A percentile compares a stretch with the other conserved stretches of the same genome.
Evolutionary conservation across 2,797 vertebrate genomes (phyloP).

Genomic region (Esox masquinongy): DNA sequence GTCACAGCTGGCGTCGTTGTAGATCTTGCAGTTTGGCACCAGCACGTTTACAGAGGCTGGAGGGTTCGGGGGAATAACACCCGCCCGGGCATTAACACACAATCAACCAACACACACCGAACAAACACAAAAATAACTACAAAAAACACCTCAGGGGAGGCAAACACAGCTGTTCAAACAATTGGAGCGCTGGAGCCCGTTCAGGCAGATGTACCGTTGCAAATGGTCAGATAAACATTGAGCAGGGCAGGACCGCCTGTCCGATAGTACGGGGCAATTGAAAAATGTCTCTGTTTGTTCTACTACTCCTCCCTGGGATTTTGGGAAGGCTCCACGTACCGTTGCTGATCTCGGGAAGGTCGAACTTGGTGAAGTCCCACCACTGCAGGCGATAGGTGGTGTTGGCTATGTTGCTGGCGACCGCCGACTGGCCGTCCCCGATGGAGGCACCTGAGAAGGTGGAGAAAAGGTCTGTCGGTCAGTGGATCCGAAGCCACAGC

Average conservation of each 20-base stretch:
- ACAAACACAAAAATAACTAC: background rate
- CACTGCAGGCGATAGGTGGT: slow-evolving; percentile 98
- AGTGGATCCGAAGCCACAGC: background rate
- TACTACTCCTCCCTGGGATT: background rate
- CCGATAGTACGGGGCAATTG: background rate
- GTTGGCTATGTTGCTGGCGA: slow-evolving; percentile 98
- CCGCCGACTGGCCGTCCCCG: slow-evolving; percentile 96
- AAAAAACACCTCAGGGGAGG: background rate
- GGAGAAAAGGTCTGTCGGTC: background rate
- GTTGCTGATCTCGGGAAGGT: slow-evolving; percentile 98
- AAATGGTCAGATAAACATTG: background rate
- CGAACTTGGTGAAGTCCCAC: slow-evolving; percentile 99
- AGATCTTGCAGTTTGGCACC: slow-evolving; percentile 99
- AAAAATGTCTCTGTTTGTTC: background rate
- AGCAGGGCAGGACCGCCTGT: background rate
- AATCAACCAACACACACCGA: background rate
- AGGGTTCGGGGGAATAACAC: too few relatives aligned
- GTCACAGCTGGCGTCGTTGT: slow-evolving; percentile 98
- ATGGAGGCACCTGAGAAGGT: slow-evolving; percentile 88
- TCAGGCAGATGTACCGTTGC: background rate
- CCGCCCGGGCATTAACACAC: background rate
- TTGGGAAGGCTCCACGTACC: slow-evolving; percentile 69
- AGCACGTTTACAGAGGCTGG: slow-evolving; percentile 93
- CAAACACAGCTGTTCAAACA: background rate
- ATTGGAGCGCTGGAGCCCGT: background rate